These are phyloP conservation scores for Scelioninae gen. 1 DNA, from an alignment of 2,888 invertebrate species.

Conservation along the genomic window DNA sequence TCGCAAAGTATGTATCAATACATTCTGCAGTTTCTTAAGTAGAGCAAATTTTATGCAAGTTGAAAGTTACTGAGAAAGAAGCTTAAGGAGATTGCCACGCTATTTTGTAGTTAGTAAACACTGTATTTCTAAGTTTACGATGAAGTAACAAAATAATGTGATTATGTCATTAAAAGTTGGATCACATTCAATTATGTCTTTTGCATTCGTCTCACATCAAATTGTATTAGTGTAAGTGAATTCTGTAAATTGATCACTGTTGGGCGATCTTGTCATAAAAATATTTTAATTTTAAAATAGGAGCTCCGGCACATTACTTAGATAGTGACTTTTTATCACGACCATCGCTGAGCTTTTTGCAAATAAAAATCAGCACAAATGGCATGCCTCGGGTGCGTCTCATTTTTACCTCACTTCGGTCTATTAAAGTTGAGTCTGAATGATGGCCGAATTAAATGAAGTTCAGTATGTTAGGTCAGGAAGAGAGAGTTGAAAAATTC, in stretches of 20 bases:
- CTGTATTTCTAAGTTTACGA: slow-evolving; percentile 36
- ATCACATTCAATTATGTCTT: slow-evolving; percentile 32
- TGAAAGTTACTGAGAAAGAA: slow-evolving; percentile 45
- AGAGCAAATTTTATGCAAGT: slow-evolving; percentile 43
- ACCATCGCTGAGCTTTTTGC: slow-evolving; percentile 6
- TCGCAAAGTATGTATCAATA: slow-evolving; percentile 53
- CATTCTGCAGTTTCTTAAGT: slow-evolving; percentile 43
- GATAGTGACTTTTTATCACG: not conserved
- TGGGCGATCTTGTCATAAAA: not conserved
- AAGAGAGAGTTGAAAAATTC: slow-evolving; percentile 58
- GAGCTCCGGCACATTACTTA: not conserved
- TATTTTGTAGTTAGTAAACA: slow-evolving; percentile 48
- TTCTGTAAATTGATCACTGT: not conserved
- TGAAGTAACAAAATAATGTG: slow-evolving; percentile 35
- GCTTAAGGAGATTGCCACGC: slow-evolving; percentile 47
- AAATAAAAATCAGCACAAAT: slow-evolving; percentile 26
- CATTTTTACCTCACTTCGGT: slow-evolving; percentile 46
- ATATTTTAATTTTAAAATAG: slow-evolving; percentile 15
- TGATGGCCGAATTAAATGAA: slow-evolving; percentile 56
- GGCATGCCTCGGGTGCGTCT: slow-evolving; percentile 18
- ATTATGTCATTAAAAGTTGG: slow-evolving; percentile 50
- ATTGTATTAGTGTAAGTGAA: slow-evolving; percentile 1
- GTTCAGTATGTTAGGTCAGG: slow-evolving; percentile 48
- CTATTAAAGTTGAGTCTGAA: slow-evolving; percentile 54
- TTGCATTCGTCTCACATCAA: slow-evolving; percentile 10